These are phyloP conservation scores for Margarornis squamiger DNA, from an alignment of 2,797 vertebrate species.

Conservation along the genomic window DNA sequence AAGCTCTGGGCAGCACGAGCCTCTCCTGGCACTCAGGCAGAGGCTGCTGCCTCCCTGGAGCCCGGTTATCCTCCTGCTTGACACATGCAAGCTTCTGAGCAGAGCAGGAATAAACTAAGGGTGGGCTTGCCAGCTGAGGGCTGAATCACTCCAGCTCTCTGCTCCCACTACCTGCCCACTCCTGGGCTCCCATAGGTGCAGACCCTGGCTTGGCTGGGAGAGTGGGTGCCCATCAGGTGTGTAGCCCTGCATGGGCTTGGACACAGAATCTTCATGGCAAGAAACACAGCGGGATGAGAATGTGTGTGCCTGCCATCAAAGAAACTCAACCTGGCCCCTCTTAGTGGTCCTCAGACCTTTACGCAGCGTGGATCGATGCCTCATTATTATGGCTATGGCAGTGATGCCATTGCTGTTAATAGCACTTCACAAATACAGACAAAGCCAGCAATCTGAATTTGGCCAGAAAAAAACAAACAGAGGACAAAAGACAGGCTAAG, in stretches of 20 bases:
- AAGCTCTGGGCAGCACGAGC: not conserved
- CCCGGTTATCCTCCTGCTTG: not conserved
- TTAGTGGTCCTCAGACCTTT: not conserved
- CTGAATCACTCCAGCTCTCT: not conserved
- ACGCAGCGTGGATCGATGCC: not conserved
- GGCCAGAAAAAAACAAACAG: not conserved
- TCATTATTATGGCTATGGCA: not conserved
- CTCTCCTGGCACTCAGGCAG: not conserved
- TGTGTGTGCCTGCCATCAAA: not conserved
- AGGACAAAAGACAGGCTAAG: slow-evolving; percentile 24
- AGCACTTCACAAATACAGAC: slow-evolving; percentile 33
- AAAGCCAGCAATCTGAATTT: slow-evolving; percentile 15
- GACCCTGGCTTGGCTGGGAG: not conserved
- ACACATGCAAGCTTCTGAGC: not conserved
- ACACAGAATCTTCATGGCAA: not conserved
- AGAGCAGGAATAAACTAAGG: not conserved
- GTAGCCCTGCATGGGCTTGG: not conserved
- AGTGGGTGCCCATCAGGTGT: not conserved
- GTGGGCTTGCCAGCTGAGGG: not conserved
- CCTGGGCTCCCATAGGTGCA: not conserved
- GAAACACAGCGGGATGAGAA: not conserved
- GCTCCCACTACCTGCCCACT: not conserved
- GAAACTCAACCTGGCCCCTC: not conserved
- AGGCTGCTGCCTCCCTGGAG: not conserved
- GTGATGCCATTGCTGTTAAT: slow-evolving; percentile 27